A percentile compares a stretch with the other conserved stretches of the same genome.
Evolutionary conservation across 2,888 invertebrate species (phyloP).

Genomic region (Torymus tubicola): DNA sequence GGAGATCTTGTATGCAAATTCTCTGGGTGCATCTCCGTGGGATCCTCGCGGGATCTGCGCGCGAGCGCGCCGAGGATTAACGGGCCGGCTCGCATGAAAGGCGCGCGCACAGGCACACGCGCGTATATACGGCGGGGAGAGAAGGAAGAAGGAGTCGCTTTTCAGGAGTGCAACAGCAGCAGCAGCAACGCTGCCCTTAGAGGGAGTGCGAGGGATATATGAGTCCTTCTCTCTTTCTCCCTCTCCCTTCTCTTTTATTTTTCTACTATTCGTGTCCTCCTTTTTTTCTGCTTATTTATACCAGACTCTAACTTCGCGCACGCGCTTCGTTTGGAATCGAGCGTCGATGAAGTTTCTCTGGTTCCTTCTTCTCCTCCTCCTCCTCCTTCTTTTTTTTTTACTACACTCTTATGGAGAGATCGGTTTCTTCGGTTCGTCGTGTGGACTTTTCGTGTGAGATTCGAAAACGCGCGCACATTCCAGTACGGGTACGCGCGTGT

Average conservation of each 20-base stretch:
- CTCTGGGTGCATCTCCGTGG: constrained; percentile 76
- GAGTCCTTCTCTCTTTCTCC: constrained; percentile 55
- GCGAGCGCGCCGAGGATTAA: constrained; percentile 70
- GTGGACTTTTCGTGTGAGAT: constrained; percentile 52
- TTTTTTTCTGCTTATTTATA: constrained; percentile 45
- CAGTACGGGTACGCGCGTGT: constrained; percentile 47
- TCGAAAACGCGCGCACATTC: constrained; percentile 62
- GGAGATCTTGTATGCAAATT: constrained; percentile 77
- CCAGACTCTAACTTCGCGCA: constrained; percentile 39
- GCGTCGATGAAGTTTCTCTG: constrained; percentile 1
- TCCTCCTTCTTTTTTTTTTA: constrained; percentile 9
- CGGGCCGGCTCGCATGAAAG: constrained; percentile 76
- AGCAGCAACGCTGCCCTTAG: constrained; percentile 26
- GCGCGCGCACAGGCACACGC: constrained; percentile 57
- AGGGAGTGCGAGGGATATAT: constrained; percentile 44
- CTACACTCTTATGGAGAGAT: constrained; percentile 6
- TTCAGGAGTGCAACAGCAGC: constrained; percentile 43
- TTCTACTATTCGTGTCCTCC: constrained; percentile 28
- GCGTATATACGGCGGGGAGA: constrained; percentile 20
- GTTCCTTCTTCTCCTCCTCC: not conserved
- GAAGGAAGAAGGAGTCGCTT: constrained; percentile 42
- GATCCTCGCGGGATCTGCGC: constrained; percentile 74
- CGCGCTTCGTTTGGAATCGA: constrained; percentile 20
- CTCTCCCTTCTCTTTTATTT: constrained; percentile 52
- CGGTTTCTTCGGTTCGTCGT: constrained; percentile 7